Percentiles rank a stretch among this genome's conserved stretches.
These are phyloP conservation scores for Craniophora ligustri DNA, from an alignment of 2,888 invertebrate genomes.

Conservation along the genomic window DNA sequence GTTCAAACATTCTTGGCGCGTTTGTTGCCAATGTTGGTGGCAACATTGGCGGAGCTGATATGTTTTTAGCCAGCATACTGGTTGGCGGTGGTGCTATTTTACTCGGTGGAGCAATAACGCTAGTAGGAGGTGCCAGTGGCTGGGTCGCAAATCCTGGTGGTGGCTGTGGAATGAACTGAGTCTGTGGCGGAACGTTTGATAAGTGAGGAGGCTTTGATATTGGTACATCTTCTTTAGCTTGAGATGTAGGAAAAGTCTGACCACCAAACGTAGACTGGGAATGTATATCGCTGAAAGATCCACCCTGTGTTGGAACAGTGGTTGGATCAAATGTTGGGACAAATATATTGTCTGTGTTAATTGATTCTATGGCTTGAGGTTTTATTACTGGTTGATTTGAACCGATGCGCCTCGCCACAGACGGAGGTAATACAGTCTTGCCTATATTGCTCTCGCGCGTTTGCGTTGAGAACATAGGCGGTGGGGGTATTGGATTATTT, in stretches of 20 bases:
- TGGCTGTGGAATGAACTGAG: constrained; percentile 24
- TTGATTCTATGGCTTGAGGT: constrained; percentile 57
- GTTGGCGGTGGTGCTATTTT: constrained; percentile 15
- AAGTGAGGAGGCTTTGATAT: constrained; percentile 2
- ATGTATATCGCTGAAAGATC: constrained; percentile 21
- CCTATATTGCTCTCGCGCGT: constrained; percentile 62
- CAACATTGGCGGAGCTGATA: constrained; percentile 32
- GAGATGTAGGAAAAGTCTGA: constrained; percentile 12
- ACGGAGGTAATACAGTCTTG: constrained; percentile 78
- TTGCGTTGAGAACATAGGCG: constrained; percentile 79
- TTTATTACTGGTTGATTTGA: constrained; percentile 75
- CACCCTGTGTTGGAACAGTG: constrained; percentile 16
- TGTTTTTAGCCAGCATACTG: constrained; percentile 6
- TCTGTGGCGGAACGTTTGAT: constrained; percentile 16
- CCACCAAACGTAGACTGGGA: constrained; percentile 19
- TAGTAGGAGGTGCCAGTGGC: constrained; percentile 15
- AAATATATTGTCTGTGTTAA: constrained; percentile 70
- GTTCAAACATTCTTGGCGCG: constrained; percentile 25
- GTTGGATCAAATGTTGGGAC: constrained; percentile 62
- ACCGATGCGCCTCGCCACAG: constrained; percentile 78
- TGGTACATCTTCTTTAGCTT: constrained; percentile 10
- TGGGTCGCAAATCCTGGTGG: constrained; percentile 19
- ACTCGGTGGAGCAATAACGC: constrained; percentile 18
- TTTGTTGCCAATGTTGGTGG: constrained; percentile 13
- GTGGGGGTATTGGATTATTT: constrained; percentile 74